Evolutionary conservation across 2,797 vertebrate genomes (phyloP).

Genomic region (Rhynchotus rufescens): DNA sequence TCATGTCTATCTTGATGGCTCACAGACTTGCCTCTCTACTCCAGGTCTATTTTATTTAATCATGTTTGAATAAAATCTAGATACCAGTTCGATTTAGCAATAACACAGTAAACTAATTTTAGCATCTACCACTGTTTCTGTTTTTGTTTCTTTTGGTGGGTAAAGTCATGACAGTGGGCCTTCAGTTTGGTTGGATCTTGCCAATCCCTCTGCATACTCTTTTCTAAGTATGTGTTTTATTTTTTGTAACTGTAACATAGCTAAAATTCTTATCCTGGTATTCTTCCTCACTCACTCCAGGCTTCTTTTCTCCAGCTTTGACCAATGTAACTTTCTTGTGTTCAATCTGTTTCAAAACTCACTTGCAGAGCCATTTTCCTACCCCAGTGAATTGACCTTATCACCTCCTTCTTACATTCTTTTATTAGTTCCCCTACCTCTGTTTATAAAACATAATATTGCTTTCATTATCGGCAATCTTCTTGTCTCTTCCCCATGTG

Average conservation of each 20-base stretch:
- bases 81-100: neutral
- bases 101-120: neutral
- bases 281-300: neutral
- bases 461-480: slow-evolving; percentile 23
- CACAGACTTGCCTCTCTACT: neutral
- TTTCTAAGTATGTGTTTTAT: neutral
- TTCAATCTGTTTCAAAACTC: neutral
- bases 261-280: neutral
- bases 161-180: neutral
- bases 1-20: neutral
- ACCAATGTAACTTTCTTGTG: neutral
- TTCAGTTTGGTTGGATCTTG: neutral
- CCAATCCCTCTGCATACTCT: neutral
- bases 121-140: neutral
- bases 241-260: neutral
- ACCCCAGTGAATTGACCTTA: neutral
- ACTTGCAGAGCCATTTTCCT: neutral
- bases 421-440: neutral
- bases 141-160: neutral
- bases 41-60: neutral
- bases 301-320: neutral
- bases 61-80: neutral
- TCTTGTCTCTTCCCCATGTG: neutral
- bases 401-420: neutral
- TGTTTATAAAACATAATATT: neutral